A percentile compares a stretch with the other conserved stretches of the same genome.
phyloP scores from a whole-genome alignment of 1,140 invertebrate species.

The Pseudomyrmex concolor region DNA sequence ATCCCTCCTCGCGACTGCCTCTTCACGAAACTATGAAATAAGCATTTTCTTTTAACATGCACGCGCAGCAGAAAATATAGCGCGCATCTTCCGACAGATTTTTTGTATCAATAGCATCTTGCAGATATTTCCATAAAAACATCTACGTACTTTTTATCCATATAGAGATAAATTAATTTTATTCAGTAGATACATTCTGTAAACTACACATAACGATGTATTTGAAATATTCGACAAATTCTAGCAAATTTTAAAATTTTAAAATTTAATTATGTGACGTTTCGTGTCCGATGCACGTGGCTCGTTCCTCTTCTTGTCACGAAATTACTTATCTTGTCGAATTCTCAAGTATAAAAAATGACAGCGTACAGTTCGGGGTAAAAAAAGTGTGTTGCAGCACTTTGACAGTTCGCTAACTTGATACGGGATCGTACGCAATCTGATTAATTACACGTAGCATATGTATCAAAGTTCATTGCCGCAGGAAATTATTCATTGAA shows the following conservation, averaged over 20 bases:
- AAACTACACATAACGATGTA: too few relatives aligned
- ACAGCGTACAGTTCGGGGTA: constrained; percentile 24
- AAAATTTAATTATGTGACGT: too few relatives aligned
- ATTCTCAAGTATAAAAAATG: neutral
- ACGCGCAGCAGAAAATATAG: neutral
- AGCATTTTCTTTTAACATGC: constrained; percentile 43
- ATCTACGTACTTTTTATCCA: neutral
- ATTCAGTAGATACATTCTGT: too few relatives aligned
- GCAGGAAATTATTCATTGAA: constrained; percentile 59
- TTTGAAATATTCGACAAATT: too few relatives aligned
- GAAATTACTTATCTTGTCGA: too few relatives aligned
- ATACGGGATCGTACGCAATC: constrained; percentile 49
- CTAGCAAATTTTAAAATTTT: too few relatives aligned
- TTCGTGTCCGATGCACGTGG: too few relatives aligned
- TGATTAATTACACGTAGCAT: constrained; percentile 58
- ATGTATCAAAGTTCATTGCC: constrained; percentile 57
- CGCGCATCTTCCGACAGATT: constrained; percentile 13
- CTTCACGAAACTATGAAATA: constrained; percentile 49
- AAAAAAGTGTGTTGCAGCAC: constrained; percentile 19
- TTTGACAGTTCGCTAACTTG: constrained; percentile 50
- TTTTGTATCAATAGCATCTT: neutral
- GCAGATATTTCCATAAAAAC: neutral
- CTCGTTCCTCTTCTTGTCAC: too few relatives aligned
- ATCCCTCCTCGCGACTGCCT: neutral
- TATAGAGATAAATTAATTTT: neutral